phyloP scores from a whole-genome alignment of 2,888 invertebrate species.

The Ophion slaviceki region DNA sequence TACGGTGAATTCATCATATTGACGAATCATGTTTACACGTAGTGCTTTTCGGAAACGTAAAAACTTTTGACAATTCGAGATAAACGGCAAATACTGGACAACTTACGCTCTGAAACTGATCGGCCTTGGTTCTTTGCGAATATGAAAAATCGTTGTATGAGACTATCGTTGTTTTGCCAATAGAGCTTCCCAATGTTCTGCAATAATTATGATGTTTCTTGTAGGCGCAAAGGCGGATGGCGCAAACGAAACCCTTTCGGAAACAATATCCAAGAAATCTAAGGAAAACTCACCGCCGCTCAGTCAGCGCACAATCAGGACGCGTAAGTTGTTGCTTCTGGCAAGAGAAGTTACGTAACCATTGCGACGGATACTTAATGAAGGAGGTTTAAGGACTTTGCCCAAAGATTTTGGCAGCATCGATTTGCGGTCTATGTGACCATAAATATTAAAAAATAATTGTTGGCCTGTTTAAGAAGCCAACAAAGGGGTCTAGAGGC shows the following conservation, averaged over 20 bases:
- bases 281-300: conserved; percentile 52
- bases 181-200: neutral
- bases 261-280: conserved; percentile 45
- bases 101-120: neutral
- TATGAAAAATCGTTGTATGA: neutral
- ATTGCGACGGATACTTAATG: too few species aligned
- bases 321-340: conserved; percentile 41
- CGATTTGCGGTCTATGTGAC: too few species aligned
- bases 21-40: conserved; percentile 9
- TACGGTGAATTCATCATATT: neutral
- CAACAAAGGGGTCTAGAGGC: too few species aligned
- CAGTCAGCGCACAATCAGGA: conserved; percentile 59
- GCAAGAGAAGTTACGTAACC: neutral
- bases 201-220: conserved; percentile 25
- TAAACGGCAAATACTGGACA: neutral
- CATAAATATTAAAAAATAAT: too few species aligned
- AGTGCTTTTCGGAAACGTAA: neutral
- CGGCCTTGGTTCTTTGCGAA: neutral
- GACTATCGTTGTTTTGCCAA: neutral
- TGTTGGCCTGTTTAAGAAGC: too few species aligned
- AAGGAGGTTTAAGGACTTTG: too few species aligned
- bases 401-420: too few species aligned
- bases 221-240: conserved; percentile 66
- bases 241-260: conserved; percentile 54
- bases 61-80: neutral